Base-by-base conservation (phyloP, 2,113 vertebrate species). In the Cavia porcellus region DNA sequence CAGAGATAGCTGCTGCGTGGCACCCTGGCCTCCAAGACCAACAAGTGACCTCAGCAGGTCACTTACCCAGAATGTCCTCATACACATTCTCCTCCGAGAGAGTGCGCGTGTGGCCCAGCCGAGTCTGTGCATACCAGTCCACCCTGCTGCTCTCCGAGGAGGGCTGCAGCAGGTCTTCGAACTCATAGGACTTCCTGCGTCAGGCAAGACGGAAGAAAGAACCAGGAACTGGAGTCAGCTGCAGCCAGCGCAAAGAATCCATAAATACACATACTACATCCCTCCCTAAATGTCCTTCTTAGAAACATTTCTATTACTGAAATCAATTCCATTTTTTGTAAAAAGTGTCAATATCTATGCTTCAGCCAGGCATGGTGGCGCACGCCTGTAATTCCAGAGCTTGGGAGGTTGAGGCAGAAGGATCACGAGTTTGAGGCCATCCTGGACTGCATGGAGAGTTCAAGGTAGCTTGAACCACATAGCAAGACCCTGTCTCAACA, bases 1-100 rank as follows among this genome's bases (percentile, higher is more conserved):
- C 83, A 45, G 45, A 20, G 84, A 38, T 35, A 47, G 19, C 22
- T 3, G n/a, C 14, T 1, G 4, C 38, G n/a, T 4, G 6, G 55
- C 24, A n/a, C 14, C 59, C 66, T 7, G 8, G 50, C 30, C 72
- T 86, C 42, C 17, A 38, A 62, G 42, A 70, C 72, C 38, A 72
- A 45, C 28, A 52, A 5, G 12, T 15, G 22, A 50, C 32, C 62
- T 50, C 13, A 11, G 32, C 45, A 3, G 9, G 22, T 55, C 90
- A 15, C 98, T 99, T 99, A 99, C 99, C 99, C 96, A 99, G 98
- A 90, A 99, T 99, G 98, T 99, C 99, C 97, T 99, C 99, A 0
- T 99, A 99, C 98, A 99, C 98, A 70, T 99, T 99, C 97, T 99
- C 99, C 97, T 99, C 99, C 0, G 99, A 99, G 99, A 99, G 99